These are phyloP conservation scores for Loris lydekkerianus DNA, from an alignment of 2,797 vertebrate genomes.

Conservation along the genomic window DNA sequence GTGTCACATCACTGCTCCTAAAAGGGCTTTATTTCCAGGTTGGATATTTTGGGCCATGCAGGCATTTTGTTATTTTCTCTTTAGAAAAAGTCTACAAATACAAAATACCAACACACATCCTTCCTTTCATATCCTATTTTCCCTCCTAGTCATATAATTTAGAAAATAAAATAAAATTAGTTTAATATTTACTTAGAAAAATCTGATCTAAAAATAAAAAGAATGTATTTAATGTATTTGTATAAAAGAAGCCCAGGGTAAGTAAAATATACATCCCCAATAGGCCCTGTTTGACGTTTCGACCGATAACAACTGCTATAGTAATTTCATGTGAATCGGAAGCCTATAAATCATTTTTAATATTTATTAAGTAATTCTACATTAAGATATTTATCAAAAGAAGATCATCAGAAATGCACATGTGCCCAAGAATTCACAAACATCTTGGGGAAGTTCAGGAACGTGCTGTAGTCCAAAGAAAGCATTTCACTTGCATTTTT, in stretches of 20 bases:
- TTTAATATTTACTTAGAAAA: constrained; percentile 54
- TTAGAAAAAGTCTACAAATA: constrained; percentile 41
- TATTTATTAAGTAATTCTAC: neutral
- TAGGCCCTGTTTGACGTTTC: neutral
- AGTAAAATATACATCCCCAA: neutral
- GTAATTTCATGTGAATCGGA: neutral
- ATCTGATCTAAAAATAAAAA: neutral
- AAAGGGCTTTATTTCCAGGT: constrained; percentile 75
- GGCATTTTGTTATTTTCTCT: constrained; percentile 35
- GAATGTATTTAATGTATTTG: neutral
- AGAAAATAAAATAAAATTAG: constrained; percentile 24
- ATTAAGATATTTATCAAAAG: neutral
- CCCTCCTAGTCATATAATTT: neutral
- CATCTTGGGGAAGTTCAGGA: neutral
- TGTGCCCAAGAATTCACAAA: neutral
- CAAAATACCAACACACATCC: neutral
- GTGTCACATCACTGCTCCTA: constrained; percentile 57
- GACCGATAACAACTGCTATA: neutral
- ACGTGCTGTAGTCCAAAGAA: neutral
- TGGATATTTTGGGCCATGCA: constrained; percentile 59
- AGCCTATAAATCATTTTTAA: neutral
- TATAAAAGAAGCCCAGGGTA: neutral
- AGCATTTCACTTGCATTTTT: neutral
- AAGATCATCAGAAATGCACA: constrained; percentile 41
- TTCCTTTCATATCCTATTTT: neutral